phyloP scores from a whole-genome alignment of 2,888 invertebrate species.

The Apodemia hepburni region DNA sequence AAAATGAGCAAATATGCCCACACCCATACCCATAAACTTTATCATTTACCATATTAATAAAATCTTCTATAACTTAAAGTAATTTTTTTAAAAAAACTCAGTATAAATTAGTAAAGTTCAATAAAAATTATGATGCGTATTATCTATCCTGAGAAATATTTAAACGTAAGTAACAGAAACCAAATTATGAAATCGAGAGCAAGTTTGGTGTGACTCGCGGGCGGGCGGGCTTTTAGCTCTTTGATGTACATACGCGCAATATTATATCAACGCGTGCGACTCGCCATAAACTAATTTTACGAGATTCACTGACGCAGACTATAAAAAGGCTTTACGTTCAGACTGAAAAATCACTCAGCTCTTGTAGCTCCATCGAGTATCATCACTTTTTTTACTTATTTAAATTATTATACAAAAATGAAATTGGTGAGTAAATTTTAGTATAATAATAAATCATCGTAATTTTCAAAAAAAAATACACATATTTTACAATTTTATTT shows the following conservation, averaged over 20 bases:
- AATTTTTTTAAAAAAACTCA: too few relatives aligned
- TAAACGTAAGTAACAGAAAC: background rate
- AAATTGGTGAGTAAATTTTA: constrained; percentile 62
- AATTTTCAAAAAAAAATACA: background rate
- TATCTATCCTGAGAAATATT: background rate
- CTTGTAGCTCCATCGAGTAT: constrained; percentile 64
- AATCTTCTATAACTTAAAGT: too few relatives aligned
- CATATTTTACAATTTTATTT: background rate
- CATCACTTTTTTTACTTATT: constrained; percentile 45
- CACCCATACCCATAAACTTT: too few relatives aligned
- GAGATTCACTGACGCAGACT: constrained; percentile 48
- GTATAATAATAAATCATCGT: background rate
- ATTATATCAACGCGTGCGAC: constrained; percentile 36
- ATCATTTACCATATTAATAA: too few relatives aligned
- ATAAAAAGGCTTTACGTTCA: constrained; percentile 47
- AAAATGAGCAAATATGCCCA: too few relatives aligned
- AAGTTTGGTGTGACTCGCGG: constrained; percentile 27
- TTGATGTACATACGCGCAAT: constrained; percentile 37
- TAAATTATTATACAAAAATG: constrained; percentile 48
- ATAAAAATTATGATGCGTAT: background rate
- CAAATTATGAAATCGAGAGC: constrained; percentile 1
- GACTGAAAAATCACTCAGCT: constrained; percentile 27
- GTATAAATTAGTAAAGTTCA: too few relatives aligned
- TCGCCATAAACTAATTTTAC: constrained; percentile 58
- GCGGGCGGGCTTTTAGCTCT: constrained; percentile 33